Conservation (phyloP, 2,888 invertebrate species). For the Flexamia atlantica region DNA sequence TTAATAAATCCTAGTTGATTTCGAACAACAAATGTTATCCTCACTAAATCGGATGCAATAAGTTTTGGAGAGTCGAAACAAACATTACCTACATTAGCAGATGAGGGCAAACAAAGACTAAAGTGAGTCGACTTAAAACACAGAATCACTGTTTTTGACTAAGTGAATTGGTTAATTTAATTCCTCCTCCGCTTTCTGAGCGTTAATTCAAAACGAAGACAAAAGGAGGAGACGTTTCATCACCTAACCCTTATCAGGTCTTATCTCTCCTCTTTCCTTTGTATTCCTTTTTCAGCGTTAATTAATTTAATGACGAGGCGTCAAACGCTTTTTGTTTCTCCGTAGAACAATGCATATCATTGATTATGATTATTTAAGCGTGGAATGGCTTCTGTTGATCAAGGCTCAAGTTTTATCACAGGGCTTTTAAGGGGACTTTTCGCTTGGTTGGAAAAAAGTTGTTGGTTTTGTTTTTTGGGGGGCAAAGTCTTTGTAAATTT, state of each 20-base stretch:
- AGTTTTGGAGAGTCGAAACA: background rate
- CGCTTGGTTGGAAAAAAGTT: too few species aligned
- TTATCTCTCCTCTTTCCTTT: conserved; percentile 39
- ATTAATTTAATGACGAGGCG: conserved; percentile 37
- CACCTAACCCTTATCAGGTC: conserved; percentile 43
- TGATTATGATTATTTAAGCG: background rate
- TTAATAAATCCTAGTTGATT: too few species aligned
- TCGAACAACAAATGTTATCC: too few species aligned
- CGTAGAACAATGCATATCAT: conserved; percentile 9
- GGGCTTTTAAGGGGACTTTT: too few species aligned
- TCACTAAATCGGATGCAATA: too few species aligned
- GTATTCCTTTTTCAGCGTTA: conserved; percentile 29
- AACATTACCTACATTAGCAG: conserved; percentile 4
- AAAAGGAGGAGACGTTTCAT: conserved; percentile 20
- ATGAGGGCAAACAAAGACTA: conserved; percentile 3
- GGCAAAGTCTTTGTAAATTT: too few species aligned
- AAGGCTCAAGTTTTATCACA: too few species aligned
- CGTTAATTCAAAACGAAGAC: conserved; percentile 34
- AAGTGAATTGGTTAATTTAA: conserved; percentile 41
- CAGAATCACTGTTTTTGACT: conserved; percentile 43
- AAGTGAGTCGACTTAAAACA: background rate
- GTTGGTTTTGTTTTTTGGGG: too few species aligned
- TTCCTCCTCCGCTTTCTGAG: background rate
- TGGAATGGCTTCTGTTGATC: background rate
- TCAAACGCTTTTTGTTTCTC: conserved; percentile 33